A percentile compares a stretch with the other conserved stretches of the same genome.
Evolutionary conservation across 2,113 vertebrate genomes (phyloP).

Genomic region (Blennius ocellaris): DNA sequence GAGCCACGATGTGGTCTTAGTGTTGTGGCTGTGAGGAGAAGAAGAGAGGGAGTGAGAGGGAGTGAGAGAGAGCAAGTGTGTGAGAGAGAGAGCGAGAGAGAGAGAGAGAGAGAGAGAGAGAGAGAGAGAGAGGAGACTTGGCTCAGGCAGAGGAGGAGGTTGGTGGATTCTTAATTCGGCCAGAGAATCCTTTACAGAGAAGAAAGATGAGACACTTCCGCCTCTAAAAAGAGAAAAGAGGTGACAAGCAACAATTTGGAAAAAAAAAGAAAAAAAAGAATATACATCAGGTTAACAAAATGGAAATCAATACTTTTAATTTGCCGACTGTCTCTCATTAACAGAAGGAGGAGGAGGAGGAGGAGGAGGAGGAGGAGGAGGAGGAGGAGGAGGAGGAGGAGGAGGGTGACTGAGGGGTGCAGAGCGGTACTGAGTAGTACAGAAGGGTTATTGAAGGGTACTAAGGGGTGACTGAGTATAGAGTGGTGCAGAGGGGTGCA

Average conservation of each 20-base stretch:
- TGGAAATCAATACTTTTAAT: conserved; percentile 95
- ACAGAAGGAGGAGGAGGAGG: conserved; percentile 81
- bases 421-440: no score
- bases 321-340: conserved; percentile 94
- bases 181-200: conserved; percentile 53
- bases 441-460: no score
- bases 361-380: conserved; percentile 50
- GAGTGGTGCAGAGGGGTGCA: no score
- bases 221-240: conserved; percentile 21
- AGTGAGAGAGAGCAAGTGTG: conserved; percentile 52
- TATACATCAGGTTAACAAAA: conserved; percentile 87
- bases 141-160: conserved; percentile 64
- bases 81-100: no score
- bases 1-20: conserved; percentile 99
- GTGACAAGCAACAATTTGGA: conserved; percentile 19
- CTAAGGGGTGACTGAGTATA: no score
- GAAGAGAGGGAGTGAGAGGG: conserved; percentile 64
- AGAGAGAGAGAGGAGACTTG: conserved; percentile 29
- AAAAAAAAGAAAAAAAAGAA: no score
- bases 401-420: no score
- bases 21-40: conserved; percentile 96
- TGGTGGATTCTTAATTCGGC: conserved; percentile 74
- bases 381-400: conserved; percentile 55
- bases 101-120: no score
- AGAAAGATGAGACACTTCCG: conserved; percentile 58